These are phyloP conservation scores for Pheosia gnoma DNA, from an alignment of 2,888 invertebrate genomes.

Conservation along the genomic window DNA sequence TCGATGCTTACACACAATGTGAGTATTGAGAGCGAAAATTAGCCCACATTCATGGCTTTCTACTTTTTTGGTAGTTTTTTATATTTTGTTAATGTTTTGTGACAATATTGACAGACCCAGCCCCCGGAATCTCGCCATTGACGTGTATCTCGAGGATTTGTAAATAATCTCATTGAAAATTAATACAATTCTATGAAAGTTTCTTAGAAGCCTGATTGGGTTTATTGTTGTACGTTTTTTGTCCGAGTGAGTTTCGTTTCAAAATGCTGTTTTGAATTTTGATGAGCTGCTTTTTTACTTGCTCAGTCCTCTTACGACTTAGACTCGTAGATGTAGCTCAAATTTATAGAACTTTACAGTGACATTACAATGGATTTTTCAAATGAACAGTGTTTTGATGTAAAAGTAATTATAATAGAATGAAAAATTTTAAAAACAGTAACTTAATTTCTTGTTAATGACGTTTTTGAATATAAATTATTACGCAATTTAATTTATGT, in stretches of 20 bases:
- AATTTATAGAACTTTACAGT: too few relatives aligned
- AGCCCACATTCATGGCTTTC: conserved; percentile 74
- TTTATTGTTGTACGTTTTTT: conserved; percentile 74
- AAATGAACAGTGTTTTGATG: too few relatives aligned
- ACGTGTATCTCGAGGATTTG: conserved; percentile 68
- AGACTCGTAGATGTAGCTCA: too few relatives aligned
- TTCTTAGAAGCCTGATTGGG: conserved; percentile 68
- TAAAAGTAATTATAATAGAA: too few relatives aligned
- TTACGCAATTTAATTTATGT: too few relatives aligned
- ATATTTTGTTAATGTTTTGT: conserved; percentile 66
- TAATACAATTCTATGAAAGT: conserved; percentile 70
- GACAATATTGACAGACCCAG: conserved; percentile 81
- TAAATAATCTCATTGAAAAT: conserved; percentile 82
- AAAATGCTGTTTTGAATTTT: conserved; percentile 52
- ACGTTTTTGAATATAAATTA: too few relatives aligned
- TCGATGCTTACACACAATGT: conserved; percentile 78
- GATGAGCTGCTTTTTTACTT: conserved; percentile 25
- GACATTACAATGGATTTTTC: too few relatives aligned
- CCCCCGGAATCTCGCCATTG: conserved; percentile 53
- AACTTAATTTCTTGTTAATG: too few relatives aligned
- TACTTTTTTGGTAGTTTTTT: conserved; percentile 46
- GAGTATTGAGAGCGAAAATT: conserved; percentile 81
- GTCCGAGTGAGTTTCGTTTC: conserved; percentile 59
- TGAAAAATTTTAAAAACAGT: too few relatives aligned
- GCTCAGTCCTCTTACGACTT: neutral